A percentile compares a stretch with the other conserved stretches of the same genome.
Conservation (phyloP, 2,797 vertebrate species). For the Tarsius wallacei region DNA sequence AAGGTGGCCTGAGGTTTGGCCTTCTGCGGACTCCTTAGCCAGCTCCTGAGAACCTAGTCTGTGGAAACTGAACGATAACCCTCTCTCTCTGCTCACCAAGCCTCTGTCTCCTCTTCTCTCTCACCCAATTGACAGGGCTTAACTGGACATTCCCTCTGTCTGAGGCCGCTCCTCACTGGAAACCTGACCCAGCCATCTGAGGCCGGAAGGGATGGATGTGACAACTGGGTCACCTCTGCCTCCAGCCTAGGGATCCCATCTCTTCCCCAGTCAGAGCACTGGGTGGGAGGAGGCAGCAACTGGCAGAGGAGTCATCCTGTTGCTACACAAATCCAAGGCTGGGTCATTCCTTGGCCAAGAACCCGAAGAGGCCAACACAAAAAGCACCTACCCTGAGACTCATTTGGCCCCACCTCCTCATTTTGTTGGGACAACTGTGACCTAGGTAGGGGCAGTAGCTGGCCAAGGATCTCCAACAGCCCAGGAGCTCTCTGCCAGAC, state of each 20-base stretch:
- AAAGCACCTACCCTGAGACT: background rate
- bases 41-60: background rate
- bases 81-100: background rate
- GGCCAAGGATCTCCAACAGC: background rate
- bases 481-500: background rate
- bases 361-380: too few relatives aligned
- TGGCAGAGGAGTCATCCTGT: too few relatives aligned
- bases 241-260: rapidly evolving
- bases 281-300: background rate
- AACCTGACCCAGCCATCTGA: background rate
- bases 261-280: background rate
- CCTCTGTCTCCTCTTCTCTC: background rate
- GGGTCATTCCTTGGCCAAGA: background rate
- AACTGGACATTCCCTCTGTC: background rate
- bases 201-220: background rate
- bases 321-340: background rate
- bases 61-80: background rate
- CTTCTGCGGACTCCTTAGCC: background rate
- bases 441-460: background rate
- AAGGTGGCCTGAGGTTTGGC: background rate
- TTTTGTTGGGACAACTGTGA: background rate
- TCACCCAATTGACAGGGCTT: background rate
- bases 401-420: background rate
- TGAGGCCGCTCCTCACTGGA: background rate
- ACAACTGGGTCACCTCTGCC: background rate